Base-by-base conservation (phyloP, 2,113 vertebrate species). In the Lampris megalopsis region DNA sequence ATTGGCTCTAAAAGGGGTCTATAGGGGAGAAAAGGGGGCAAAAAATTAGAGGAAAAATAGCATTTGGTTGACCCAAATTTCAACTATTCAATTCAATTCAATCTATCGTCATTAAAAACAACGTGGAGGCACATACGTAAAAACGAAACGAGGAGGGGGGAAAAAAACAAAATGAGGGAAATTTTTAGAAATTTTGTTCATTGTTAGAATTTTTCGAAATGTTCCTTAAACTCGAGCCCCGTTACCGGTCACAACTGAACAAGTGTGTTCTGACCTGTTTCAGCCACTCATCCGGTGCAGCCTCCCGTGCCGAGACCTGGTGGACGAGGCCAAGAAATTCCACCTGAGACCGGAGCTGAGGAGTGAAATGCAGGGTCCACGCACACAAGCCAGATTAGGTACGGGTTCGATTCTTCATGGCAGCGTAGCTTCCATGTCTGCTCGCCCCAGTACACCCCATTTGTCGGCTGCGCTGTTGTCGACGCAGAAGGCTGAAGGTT, bases 301-400 rank as follows among this genome's bases (percentile, higher is more conserved):
- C 76, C 93, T 99, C 84, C 97, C 97, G 36, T 99, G 97, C 92
- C 95, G 98, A 92, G 98, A 99, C 90, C 96, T 99, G 0, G 98
- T 99, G 1, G 98, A 99, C 0, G 98, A 99, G 93, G 98, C 98
- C 45, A 99, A 99, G 94, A 99, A 99, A 87, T 99, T 99, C 87
- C 98, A 99, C 77, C 90, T 99, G 80, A 94, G 98, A 47, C 98
- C 98, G 0, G 98, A 99, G 87, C 95, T 99, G 53, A 94, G 98
- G 60, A 98, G 97, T 82, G 97, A 99, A 84, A 99, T 99, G 98
- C 98, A 99, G 76, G 96, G 98, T 68, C 97, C 97, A 53, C 95
- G 98, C 87, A 99, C 98, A 24, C 95, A 97, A 88, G 96, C 97
- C 68, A 95, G 98, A 87, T 90, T 99, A 88, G 98, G 98, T 98